Evolutionary conservation across 2,888 invertebrate genomes (phyloP).

Genomic region (Agrochola macilenta): DNA sequence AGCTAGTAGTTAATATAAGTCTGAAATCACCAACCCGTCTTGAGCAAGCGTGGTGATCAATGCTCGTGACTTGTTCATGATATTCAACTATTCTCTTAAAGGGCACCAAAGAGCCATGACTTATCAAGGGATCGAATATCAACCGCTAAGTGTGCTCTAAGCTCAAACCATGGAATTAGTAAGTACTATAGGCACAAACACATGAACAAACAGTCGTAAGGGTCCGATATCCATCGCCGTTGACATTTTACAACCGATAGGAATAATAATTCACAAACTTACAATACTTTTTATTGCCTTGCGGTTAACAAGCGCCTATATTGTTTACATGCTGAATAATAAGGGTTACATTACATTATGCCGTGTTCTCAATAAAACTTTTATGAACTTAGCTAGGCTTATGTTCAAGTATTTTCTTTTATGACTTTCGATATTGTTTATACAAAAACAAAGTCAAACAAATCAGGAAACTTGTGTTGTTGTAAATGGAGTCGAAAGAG

Average conservation of each 20-base stretch:
- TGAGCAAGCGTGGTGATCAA: no score
- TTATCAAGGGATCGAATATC: slow-evolving; percentile 9
- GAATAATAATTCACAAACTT: slow-evolving; percentile 69
- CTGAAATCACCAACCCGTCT: no score
- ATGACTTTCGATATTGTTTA: slow-evolving; percentile 62
- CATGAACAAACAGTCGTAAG: slow-evolving; percentile 36
- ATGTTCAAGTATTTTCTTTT: slow-evolving; percentile 61
- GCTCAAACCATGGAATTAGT: slow-evolving; percentile 9
- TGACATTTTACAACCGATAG: slow-evolving; percentile 68
- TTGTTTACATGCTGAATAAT: slow-evolving; percentile 76
- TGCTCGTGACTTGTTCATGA: not conserved
- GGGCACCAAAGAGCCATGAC: not conserved
- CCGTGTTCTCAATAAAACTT: slow-evolving; percentile 70
- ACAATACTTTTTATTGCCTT: slow-evolving; percentile 71
- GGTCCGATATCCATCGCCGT: slow-evolving; percentile 50
- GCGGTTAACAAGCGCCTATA: slow-evolving; percentile 71
- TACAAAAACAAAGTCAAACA: slow-evolving; percentile 55
- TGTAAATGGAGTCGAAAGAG: slow-evolving; percentile 33
- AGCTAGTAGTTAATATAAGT: no score
- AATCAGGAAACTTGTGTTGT: slow-evolving; percentile 50
- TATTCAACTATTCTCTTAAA: not conserved
- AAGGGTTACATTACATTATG: slow-evolving; percentile 74
- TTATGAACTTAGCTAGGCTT: slow-evolving; percentile 64
- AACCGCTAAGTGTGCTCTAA: not conserved
- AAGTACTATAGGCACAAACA: not conserved